Percentiles rank a stretch among this genome's conserved stretches.
These are phyloP conservation scores for Archips crataeganus DNA, from an alignment of 2,888 invertebrate species.

Conservation along the genomic window DNA sequence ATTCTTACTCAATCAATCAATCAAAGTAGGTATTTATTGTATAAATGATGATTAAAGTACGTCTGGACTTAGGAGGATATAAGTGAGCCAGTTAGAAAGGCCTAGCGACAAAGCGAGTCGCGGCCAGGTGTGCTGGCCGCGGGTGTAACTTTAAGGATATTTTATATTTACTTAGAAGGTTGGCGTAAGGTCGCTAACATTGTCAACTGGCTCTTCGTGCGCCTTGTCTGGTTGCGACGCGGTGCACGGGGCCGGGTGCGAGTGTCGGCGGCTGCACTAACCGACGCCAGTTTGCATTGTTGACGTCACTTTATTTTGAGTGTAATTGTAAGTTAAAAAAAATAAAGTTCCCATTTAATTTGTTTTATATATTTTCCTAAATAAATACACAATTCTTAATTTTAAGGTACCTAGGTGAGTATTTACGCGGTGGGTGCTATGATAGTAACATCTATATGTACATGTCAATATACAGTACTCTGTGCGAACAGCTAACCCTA, in stretches of 20 bases:
- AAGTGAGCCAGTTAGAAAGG: background rate
- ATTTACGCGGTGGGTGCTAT: constrained; percentile 56
- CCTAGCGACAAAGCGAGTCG: background rate
- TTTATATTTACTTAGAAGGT: constrained; percentile 4
- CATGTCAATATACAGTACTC: constrained; percentile 16
- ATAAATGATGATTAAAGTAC: too few relatives aligned
- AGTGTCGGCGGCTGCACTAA: background rate
- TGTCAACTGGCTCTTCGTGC: background rate
- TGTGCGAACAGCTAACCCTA: constrained; percentile 25
- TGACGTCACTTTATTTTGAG: constrained; percentile 26
- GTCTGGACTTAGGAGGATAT: background rate
- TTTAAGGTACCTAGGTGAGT: constrained; percentile 47
- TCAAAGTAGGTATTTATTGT: too few relatives aligned
- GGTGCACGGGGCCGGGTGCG: background rate
- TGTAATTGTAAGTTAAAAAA: constrained; percentile 37
- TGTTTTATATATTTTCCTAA: constrained; percentile 36
- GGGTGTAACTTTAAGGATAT: constrained; percentile 12
- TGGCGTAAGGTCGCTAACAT: background rate
- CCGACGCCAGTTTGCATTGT: constrained; percentile 8
- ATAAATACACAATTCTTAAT: constrained; percentile 31
- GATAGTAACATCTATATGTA: constrained; percentile 12
- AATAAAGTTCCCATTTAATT: constrained; percentile 33
- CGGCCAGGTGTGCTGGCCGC: background rate
- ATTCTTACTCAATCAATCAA: too few relatives aligned
- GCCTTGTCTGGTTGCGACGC: background rate